Evolutionary conservation across 2,113 vertebrate genomes (phyloP), one percentile per base, ranked within the genome.

Genomic region (Halcyon senegalensis): DNA sequence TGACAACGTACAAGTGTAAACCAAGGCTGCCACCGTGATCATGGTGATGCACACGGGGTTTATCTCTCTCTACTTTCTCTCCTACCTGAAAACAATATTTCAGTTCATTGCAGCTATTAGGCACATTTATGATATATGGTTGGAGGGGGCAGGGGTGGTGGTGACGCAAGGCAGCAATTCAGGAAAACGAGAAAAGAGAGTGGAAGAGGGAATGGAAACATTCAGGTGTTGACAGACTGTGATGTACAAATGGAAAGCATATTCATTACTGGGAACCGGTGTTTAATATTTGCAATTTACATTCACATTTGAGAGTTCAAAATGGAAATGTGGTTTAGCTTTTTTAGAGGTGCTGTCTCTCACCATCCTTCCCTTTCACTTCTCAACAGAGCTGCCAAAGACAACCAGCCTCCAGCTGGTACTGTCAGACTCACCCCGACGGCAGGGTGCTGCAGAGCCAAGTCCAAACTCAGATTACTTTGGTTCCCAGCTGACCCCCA

Each of bases 181-280:
- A 76, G 67, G 48, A 46, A 90, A 39, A 44, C 4, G 20, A 24
- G 63, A 86, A n/a, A 23, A 21, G 27, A 63, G 27, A 67, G 35
- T 30, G 37, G 27, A 84, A 41, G 28, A 44, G 51, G 16, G 28
- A 56, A 55, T 66, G 48, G 19, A 76, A 97, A 87, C 72, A 84
- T 33, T 96, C 85, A 44, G 24, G 33, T 30, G 70, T 77, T 82
- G 92, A 55, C 58, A 95, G 89, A 41, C 89, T 82, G 66, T 44
- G 69, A 83, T 66, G 70, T 91, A 77, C 19, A 83, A 85, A 96
- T 75, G 78, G 94, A 96, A 96, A 96, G 55, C 16, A 41, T 75
- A 82, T 70, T 96, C 73, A 94, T 95, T 97, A 86, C 60, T 62
- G 11, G 64, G 63, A 93, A 68, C 74, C 3, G 7, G 33, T 44